Evolutionary conservation across 2,113 vertebrate genomes (phyloP), one percentile per base, ranked within the genome.

Genomic region (Anguilla rostrata): DNA sequence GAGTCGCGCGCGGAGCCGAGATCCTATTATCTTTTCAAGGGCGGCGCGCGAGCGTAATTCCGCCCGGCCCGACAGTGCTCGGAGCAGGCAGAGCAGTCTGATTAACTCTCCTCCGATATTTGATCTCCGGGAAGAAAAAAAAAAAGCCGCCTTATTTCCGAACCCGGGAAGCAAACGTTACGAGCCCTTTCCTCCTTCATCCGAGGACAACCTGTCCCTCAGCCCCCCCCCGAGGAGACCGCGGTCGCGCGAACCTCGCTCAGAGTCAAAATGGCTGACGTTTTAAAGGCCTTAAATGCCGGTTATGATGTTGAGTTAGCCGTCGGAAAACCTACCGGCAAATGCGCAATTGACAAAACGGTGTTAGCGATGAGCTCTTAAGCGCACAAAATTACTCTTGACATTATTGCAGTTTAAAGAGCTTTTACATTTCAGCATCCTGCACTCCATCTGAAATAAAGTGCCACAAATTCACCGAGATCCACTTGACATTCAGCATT

Each of bases 21-120:
- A 80, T 26, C 71, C 83, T 39, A 84, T 84, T 87, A 81, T 81
- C 60, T 41, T 49, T 41, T 63, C 11, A 49, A 84, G 15, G 56
- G 82, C 39, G 41, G 26, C 2, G 39, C 16, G 43, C 43, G 8
- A 39, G 49, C 16, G 39, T 29, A 22, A 5, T 79, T n/a, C 49
- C 16, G 34, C 16, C 75, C 34, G 1, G 7, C 2, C 71, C 9
- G 71, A 75, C 22, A 34, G 71, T 2, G 1, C 29, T 78, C 18
- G 49, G 84, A 43, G 15, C 34, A 22, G 46, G 9, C 46, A 49
- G 29, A 49, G 82, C 29, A 56, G 20, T 9, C 5, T 79, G 39
- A 80, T 63, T 60, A n/a, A 18, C 0, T 14, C 53, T 39, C 39
- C 12, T 49, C 22, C 39, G 1, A 86, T 39, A 16, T 78, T 81